Conservation (phyloP, 2,888 invertebrate genomes). For the Drosophila dives region DNA sequence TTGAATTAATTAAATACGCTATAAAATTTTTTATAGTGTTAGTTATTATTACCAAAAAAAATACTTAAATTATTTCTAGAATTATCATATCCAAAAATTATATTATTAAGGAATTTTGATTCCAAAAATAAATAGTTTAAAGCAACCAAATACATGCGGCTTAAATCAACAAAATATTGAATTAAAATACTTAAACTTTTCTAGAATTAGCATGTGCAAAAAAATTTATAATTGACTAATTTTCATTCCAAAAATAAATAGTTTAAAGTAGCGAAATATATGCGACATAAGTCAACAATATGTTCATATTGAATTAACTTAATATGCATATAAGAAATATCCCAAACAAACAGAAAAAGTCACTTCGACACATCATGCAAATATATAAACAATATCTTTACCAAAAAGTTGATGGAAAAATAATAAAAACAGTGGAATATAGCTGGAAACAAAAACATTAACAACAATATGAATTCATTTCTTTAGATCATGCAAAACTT, state of each 20-base stretch:
- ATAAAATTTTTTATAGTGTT: too few species aligned
- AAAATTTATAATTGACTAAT: too few species aligned
- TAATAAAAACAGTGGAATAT: conserved; percentile 11
- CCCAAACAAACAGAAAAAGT: not conserved
- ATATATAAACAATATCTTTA: conserved; percentile 1
- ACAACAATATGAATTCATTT: conserved; percentile 39
- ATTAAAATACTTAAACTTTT: too few species aligned
- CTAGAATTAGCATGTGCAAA: too few species aligned
- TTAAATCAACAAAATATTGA: not conserved
- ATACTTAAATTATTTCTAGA: too few species aligned
- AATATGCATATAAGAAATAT: not conserved
- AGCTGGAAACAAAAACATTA: conserved; percentile 21
- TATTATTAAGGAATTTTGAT: too few species aligned
- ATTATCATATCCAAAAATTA: too few species aligned
- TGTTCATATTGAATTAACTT: not conserved
- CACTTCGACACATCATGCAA: not conserved
- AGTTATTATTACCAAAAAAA: not conserved
- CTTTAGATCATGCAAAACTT: conserved; percentile 47
- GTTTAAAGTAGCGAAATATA: not conserved
- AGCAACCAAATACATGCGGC: not conserved
- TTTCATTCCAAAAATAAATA: not conserved
- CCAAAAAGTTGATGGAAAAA: conserved; percentile 23
- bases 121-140: not conserved
- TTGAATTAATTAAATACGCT: not conserved
- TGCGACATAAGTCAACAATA: not conserved